Evolutionary conservation across 2,797 vertebrate species (phyloP), one percentile per base, ranked within the genome.

Genomic region (Eidolon dupreanum): DNA sequence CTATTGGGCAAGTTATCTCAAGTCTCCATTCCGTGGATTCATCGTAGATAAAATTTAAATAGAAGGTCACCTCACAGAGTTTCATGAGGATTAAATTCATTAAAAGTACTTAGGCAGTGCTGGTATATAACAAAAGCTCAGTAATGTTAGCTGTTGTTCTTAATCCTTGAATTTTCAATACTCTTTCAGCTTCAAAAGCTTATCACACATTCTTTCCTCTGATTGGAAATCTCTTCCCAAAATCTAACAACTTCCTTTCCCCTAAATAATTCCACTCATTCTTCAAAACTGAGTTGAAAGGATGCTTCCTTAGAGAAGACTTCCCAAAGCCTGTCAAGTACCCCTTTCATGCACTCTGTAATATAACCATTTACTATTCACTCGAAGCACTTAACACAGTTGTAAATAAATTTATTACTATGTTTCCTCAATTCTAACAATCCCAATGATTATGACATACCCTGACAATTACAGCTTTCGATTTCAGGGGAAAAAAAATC

Each of bases 401-500:
- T 88, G 61, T 92, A 90, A 92, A 91, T 85, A 95, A 63, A 90
- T 15, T 83, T 36, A 87, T 73, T 33, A 53, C 59, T 73, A 5
- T 17, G 38, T 70, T 87, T 87, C 38, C 59, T 88, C 28, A 43
- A 83, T 70, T 94, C 88, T 95, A 82, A 89, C 55, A 93, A 83
- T 46, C 20, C 38, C 26, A 95, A n/a, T 74, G 85, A 53, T 26
- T 94, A 46, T 46, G 41, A 89, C 22, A 55, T 22, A 77, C 38
- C 83, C 7, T 68, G 41, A 84, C 57, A 87, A 87, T 38, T 33
- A 88, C 17, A 65, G 38, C 46, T 84, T 90, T 59, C 55, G 33
- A 94, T 75, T 94, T 94, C 85, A 92, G 59, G 92, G 59, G 10
- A 43, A 77, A 90, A 73, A 26, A 91, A 95, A 91, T 73, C 38